Evolutionary conservation across 2,797 vertebrate species (phyloP), one percentile per base, ranked within the genome.

Genomic region (Cyprinella venusta): DNA sequence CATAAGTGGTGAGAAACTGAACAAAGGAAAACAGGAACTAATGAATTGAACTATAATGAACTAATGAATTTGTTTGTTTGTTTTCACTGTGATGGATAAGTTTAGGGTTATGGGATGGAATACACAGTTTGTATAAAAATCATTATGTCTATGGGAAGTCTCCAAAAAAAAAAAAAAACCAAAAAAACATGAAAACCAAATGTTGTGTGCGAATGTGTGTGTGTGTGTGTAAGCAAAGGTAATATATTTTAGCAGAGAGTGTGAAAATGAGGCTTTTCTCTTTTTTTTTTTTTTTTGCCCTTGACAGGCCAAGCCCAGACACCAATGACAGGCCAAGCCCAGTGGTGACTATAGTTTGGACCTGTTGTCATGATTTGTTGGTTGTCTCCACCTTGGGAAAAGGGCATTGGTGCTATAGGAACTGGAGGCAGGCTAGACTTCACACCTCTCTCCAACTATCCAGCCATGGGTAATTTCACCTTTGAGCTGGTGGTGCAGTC

Each of bases 391-490:
- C 69, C 75, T 42, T 85, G 48, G 80, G 84, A 86, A 84, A 87
- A 83, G 86, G 84, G 79, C 86, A 86, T 45, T 16, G 7, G 79
- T 82, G 82, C 80, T 77, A 74, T 33, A 74, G 52, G 48, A 83
- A 79, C 67, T 64, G 63, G 85, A 82, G 86, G 86, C 84, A 83
- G 79, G 86, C 80, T 84, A 68, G 85, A 87, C 80, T 85, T 88
- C 86, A 89, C 86, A 87, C 79, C 69, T 85, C 69, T 85, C 83
- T 16, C 67, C 76, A 80, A 83, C 85, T 85, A 83, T 80, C 86
- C 86, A 88, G 85, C 86, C 80, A 68, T 86, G 85, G 77, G 85
- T 85, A 86, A 89, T 87, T 87, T 88, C 86, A 87, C 87, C 90
- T 88, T 77, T 80, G 84, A 89, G 86, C 83, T 85, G 84, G 80